These are phyloP conservation scores for Pseudomugil gertrudae DNA, from an alignment of 2,797 vertebrate genomes.

Conservation along the genomic window DNA sequence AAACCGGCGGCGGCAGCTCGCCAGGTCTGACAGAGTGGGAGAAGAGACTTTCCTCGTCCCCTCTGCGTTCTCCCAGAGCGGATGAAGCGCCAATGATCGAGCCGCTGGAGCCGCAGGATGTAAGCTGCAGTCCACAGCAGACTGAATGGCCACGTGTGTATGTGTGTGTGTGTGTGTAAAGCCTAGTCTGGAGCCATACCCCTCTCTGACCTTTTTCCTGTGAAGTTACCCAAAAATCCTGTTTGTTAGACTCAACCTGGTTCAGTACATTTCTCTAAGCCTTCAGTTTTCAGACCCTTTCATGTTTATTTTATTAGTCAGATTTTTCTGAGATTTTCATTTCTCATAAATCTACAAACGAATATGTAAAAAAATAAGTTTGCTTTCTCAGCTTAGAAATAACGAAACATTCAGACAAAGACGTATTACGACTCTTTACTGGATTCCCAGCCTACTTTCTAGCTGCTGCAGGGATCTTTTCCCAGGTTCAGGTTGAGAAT, in stretches of 20 bases:
- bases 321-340: not conserved
- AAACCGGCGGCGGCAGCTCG: conserved; percentile 80
- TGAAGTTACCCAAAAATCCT: not conserved
- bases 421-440: not conserved
- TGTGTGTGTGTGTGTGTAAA: conserved; percentile 48
- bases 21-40: conserved; percentile 91
- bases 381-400: not conserved
- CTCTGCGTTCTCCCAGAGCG: conserved; percentile 75
- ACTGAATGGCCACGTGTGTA: conserved; percentile 46
- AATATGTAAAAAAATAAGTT: too few relatives aligned
- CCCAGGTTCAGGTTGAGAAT: not conserved
- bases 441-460: too few relatives aligned
- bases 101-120: conserved; percentile 91
- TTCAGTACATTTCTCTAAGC: not conserved
- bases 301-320: not conserved
- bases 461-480: not conserved
- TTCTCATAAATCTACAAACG: not conserved
- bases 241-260: not conserved
- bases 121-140: conserved; percentile 77
- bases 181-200: not conserved
- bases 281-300: not conserved
- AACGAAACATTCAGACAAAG: not conserved
- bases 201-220: not conserved
- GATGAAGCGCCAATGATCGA: conserved; percentile 92
- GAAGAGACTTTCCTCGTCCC: conserved; percentile 92